These are phyloP conservation scores for Apodemia mormo DNA, from an alignment of 2,888 invertebrate species.

Conservation along the genomic window DNA sequence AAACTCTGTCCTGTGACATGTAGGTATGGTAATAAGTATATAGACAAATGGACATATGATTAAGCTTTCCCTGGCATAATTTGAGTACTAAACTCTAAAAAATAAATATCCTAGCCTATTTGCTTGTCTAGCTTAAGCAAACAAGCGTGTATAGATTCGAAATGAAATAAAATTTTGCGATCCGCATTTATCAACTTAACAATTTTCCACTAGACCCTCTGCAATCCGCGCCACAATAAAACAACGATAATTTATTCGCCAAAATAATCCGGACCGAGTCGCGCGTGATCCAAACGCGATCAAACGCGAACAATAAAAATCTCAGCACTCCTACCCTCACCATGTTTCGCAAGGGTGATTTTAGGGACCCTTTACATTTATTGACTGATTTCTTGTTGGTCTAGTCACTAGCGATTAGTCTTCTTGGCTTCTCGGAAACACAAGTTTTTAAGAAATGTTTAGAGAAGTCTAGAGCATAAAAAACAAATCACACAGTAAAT, in stretches of 20 bases:
- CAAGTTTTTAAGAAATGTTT: no score
- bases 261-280: constrained; percentile 53
- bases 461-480: no score
- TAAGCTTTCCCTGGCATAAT: neutral
- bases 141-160: neutral
- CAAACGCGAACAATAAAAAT: constrained; percentile 68
- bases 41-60: neutral
- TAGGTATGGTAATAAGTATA: no score
- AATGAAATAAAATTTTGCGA: neutral
- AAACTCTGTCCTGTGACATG: no score
- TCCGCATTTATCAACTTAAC: constrained; percentile 25
- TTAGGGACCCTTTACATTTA: constrained; percentile 22
- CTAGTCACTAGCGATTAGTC: no score
- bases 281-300: constrained; percentile 49
- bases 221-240: constrained; percentile 44
- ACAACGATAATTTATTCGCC: constrained; percentile 63
- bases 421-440: no score
- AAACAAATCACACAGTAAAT: no score
- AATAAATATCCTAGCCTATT: constrained; percentile 1
- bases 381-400: neutral
- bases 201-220: constrained; percentile 33
- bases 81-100: neutral
- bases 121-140: neutral
- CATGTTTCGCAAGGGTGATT: constrained; percentile 28
- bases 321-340: constrained; percentile 48